Conservation (phyloP, 1,140 invertebrate genomes). For the Heliothis subflexa region DNA sequence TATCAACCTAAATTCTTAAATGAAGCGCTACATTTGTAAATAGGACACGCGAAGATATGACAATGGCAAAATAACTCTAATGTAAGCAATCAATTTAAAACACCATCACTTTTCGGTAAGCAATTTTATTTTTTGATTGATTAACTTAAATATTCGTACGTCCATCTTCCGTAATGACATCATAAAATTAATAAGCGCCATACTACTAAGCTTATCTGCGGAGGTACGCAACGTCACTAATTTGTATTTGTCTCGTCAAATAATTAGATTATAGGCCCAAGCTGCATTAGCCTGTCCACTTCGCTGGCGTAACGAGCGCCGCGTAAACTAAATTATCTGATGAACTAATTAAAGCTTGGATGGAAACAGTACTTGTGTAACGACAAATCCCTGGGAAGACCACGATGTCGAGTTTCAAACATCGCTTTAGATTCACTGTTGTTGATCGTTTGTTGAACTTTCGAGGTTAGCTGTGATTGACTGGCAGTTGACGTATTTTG, state of each 20-base stretch:
- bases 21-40: slow-evolving; percentile 6
- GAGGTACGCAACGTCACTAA: slow-evolving; percentile 57
- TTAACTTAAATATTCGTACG: not conserved
- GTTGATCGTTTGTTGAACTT: slow-evolving; percentile 7
- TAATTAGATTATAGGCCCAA: slow-evolving; percentile 75
- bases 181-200: not conserved
- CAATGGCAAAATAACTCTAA: not conserved
- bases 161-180: not conserved
- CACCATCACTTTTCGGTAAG: no score
- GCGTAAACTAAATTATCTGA: slow-evolving; percentile 74
- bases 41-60: not conserved
- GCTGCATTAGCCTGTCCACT: slow-evolving; percentile 70
- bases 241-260: slow-evolving; percentile 72
- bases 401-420: slow-evolving; percentile 21
- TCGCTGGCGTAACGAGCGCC: slow-evolving; percentile 67
- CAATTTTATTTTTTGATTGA: no score
- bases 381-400: slow-evolving; percentile 52
- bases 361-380: slow-evolving; percentile 57
- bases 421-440: slow-evolving; percentile 7
- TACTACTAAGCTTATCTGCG: not conserved
- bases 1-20: slow-evolving; percentile 20
- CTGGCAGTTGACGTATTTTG: slow-evolving; percentile 3
- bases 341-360: slow-evolving; percentile 70
- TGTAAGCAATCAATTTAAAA: not conserved
- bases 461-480: slow-evolving; percentile 30